Conservation (phyloP, 2,113 vertebrate genomes). For the Chitala chitala region DNA sequence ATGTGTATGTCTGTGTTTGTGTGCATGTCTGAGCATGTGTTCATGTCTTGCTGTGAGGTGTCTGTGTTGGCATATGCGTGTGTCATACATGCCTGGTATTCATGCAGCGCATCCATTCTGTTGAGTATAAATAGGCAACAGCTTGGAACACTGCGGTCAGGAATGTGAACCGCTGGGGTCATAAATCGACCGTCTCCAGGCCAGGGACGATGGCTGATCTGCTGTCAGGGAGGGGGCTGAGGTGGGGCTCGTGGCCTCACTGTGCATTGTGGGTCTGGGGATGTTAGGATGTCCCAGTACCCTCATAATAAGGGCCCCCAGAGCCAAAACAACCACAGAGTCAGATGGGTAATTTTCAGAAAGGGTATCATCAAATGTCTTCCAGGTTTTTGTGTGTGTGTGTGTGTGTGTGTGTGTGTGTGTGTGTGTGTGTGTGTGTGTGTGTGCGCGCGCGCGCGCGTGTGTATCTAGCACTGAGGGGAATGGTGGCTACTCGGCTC, state of each 20-base stretch:
- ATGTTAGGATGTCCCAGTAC: not conserved
- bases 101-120: slow-evolving; percentile 8
- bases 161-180: slow-evolving; percentile 28
- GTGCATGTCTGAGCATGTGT: not conserved
- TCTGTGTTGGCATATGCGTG: slow-evolving; percentile 1
- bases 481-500: slow-evolving; percentile 40
- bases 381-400: slow-evolving; percentile 36
- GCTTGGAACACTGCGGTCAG: slow-evolving; percentile 25
- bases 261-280: not conserved
- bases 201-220: slow-evolving; percentile 26
- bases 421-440: too few relatives aligned
- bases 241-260: not conserved
- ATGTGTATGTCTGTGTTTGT: not conserved
- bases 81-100: slow-evolving; percentile 25
- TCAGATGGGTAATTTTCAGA: slow-evolving; percentile 36
- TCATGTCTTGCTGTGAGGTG: slow-evolving; percentile 7
- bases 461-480: too few relatives aligned
- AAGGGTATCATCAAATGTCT: slow-evolving; percentile 36
- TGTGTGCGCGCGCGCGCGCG: too few relatives aligned
- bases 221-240: slow-evolving; percentile 15
- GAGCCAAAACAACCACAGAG: slow-evolving; percentile 17
- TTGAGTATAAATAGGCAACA: slow-evolving; percentile 35
- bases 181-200: slow-evolving; percentile 25
- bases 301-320: not conserved
- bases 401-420: too few relatives aligned